A percentile compares a stretch with the other conserved stretches of the same genome.
phyloP scores from a whole-genome alignment of 2,888 invertebrate species.

The Drosophila diplacantha region DNA sequence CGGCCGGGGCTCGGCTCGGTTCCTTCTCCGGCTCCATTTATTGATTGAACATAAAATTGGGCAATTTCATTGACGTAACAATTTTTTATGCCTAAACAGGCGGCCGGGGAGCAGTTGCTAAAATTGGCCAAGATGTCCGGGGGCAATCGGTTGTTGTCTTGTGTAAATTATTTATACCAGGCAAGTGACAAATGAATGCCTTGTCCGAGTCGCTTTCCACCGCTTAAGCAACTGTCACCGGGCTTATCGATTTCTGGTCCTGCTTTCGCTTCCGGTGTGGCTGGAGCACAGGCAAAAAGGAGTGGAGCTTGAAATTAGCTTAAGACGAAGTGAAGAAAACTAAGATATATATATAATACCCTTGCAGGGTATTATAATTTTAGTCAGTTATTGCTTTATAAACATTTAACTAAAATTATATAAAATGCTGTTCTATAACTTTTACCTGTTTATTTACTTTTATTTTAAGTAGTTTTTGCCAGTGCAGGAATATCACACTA shows the following conservation, averaged over 20 bases:
- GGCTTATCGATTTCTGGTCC: conserved; percentile 33
- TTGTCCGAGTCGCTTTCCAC: conserved; percentile 31
- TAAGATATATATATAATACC: too few species aligned
- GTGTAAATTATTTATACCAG: conserved; percentile 62
- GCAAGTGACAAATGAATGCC: conserved; percentile 63
- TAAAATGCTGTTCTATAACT: too few species aligned
- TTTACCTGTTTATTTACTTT: too few species aligned
- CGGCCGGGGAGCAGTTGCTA: conserved; percentile 45
- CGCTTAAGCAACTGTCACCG: conserved; percentile 58
- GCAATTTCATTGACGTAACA: conserved; percentile 64
- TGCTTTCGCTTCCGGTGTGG: conserved; percentile 2
- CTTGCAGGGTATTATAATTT: too few species aligned
- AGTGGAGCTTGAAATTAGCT: too few species aligned
- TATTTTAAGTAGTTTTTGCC: background rate
- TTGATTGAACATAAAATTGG: conserved; percentile 73
- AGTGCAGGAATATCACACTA: background rate
- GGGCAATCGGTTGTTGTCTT: conserved; percentile 38
- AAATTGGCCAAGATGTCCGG: conserved; percentile 26
- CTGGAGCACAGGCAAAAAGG: background rate
- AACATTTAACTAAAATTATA: too few species aligned
- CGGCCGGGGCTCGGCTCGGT: background rate
- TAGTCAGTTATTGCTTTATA: too few species aligned
- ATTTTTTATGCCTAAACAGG: conserved; percentile 49
- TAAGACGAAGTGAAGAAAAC: too few species aligned
- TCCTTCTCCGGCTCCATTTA: conserved; percentile 45